Evolutionary conservation across 2,797 vertebrate genomes (phyloP).

Genomic region (Sarcophilus harrisii): DNA sequence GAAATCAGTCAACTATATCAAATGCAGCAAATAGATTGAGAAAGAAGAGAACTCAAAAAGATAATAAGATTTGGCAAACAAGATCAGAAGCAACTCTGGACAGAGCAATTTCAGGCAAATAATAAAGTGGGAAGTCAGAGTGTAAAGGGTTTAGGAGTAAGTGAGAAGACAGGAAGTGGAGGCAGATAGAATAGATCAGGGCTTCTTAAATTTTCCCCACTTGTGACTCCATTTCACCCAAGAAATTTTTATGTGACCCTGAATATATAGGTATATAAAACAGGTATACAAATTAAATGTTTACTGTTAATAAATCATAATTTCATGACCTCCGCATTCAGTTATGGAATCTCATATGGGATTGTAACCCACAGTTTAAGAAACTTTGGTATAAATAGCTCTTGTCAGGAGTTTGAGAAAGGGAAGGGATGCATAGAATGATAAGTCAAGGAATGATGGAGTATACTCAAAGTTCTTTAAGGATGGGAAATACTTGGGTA

Average conservation of each 20-base stretch:
- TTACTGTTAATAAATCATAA: too few relatives aligned
- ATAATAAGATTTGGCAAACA: background rate
- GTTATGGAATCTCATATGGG: too few relatives aligned
- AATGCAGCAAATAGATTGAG: background rate
- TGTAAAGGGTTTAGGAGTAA: background rate
- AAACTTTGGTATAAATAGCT: background rate
- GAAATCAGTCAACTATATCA: background rate
- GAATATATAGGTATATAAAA: too few relatives aligned
- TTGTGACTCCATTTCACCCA: too few relatives aligned
- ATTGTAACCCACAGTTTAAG: too few relatives aligned
- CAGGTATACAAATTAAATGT: too few relatives aligned
- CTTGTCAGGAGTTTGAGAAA: background rate
- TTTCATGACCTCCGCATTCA: too few relatives aligned
- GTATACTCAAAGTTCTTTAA: background rate
- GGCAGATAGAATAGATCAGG: background rate
- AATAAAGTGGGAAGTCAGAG: background rate
- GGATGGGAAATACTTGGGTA: background rate
- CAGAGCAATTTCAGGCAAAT: background rate
- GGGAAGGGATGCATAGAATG: background rate
- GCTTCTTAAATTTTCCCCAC: too few relatives aligned
- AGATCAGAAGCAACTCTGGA: background rate
- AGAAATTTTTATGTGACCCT: too few relatives aligned
- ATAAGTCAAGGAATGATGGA: background rate
- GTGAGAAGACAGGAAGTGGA: background rate
- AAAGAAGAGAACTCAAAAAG: too few relatives aligned